Base-by-base conservation (phyloP, 2,797 vertebrate genomes). In the Phataginus tricuspis region DNA sequence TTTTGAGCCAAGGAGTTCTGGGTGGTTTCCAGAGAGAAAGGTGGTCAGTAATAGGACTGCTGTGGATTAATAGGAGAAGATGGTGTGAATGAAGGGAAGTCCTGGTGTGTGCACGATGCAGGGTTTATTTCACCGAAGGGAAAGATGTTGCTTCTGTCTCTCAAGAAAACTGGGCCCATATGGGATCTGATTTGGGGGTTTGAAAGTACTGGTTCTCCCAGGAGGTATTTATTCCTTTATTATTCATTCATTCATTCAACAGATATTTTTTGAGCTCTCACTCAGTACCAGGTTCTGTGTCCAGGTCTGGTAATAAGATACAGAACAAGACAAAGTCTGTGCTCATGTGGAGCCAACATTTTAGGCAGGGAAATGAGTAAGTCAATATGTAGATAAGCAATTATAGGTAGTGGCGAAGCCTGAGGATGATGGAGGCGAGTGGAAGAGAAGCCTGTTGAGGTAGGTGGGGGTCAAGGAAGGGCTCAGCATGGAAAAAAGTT, bases 21-120 rank as follows among this genome's bases (percentile, higher is more conserved):
- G 78, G 90, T 94, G 23, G 13, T 86, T 96, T 97, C 68, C 83
- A 93, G 93, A 84, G 49, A 78, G 55, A 86, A 83, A 90, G 91
- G 91, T 95, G 68, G 66, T 91, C 29, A 0, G 57, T 49, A 31
- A 1, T 16, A 42, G 66, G 55, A 53, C 37, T 23, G 25, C 23
- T 10, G n/a, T 68, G 23, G 75, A 55, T 80, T 66, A 71, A 21
- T 72, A n/a, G 91, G 68, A 77, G 72, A 66, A 72, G 84, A 66
- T 10, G 1, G 6, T 2, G 55, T 42, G 78, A n/a, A 19, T 63
- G 34, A 68, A 77, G 71, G 25, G 49, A 68, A 10, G 13, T 19
- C 42, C 77, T 18, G 12, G 42, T 3, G 69, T 61, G 31, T 29
- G 45, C 29, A 57, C 5, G 1, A 25, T 7, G 5, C 7, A 0